phyloP scores from a whole-genome alignment of 2,113 vertebrate genomes.

The Ictalurus furcatus region DNA sequence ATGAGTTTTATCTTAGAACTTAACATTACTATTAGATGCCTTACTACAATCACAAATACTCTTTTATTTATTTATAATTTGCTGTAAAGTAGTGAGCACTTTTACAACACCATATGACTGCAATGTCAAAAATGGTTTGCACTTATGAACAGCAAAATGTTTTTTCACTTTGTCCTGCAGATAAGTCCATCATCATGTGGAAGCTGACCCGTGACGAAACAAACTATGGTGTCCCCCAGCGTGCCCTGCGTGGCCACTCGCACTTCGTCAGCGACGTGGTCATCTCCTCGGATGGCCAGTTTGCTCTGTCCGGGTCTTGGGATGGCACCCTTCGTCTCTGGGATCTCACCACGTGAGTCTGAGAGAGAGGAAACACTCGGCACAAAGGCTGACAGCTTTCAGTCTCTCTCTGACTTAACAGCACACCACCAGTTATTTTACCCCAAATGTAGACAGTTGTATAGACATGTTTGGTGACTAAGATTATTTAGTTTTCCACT shows the following conservation, averaged over 20 bases:
- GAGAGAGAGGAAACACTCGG: neutral
- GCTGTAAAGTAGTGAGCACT: neutral
- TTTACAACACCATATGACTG: neutral
- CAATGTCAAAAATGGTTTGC: neutral
- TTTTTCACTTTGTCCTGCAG: conserved; percentile 59
- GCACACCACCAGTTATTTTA: neutral
- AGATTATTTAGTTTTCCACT: neutral
- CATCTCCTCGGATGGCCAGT: conserved; percentile 95
- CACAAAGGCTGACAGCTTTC: neutral
- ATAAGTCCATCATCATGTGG: conserved; percentile 97
- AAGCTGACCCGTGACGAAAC: conserved; percentile 95
- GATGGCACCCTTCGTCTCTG: conserved; percentile 88
- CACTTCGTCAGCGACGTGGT: conserved; percentile 97
- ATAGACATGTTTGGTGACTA: too few relatives aligned
- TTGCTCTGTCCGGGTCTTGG: conserved; percentile 94
- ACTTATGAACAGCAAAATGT: neutral
- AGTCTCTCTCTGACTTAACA: neutral
- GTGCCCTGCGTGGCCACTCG: conserved; percentile 87
- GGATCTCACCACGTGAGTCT: conserved; percentile 91
- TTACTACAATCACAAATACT: neutral
- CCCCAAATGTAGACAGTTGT: neutral
- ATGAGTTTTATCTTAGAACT: neutral
- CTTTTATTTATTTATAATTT: neutral
- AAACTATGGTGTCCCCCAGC: conserved; percentile 94
- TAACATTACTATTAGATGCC: neutral